A percentile compares a stretch with the other conserved stretches of the same genome.
These are phyloP conservation scores for Stigmatopora nigra DNA, from an alignment of 2,113 vertebrate species.

Conservation along the genomic window DNA sequence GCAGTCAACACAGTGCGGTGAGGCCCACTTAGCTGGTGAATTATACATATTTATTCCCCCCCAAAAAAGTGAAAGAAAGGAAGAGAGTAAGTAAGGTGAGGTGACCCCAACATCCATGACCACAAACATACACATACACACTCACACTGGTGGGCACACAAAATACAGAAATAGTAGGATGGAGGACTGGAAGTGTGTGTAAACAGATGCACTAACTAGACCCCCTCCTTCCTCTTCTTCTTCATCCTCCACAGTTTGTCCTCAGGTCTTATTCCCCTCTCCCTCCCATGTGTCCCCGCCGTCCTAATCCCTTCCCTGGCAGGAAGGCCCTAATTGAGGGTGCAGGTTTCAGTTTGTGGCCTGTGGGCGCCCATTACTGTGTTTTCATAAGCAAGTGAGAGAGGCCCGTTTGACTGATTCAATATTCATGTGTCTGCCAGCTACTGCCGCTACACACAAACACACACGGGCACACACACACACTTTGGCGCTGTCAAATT, in stretches of 20 bases:
- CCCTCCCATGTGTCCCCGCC: slow-evolving; percentile 73
- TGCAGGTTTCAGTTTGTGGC: slow-evolving; percentile 80
- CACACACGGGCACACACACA: slow-evolving; percentile 66
- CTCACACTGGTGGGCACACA: background rate
- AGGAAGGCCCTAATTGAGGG: slow-evolving; percentile 82
- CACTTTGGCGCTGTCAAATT: slow-evolving; percentile 75
- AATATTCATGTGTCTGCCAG: slow-evolving; percentile 83
- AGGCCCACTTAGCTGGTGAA: slow-evolving; percentile 41
- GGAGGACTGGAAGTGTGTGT: slow-evolving; percentile 10
- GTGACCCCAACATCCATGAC: background rate
- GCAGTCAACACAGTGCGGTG: slow-evolving; percentile 44
- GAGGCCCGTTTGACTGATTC: slow-evolving; percentile 77
- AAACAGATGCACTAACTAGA: slow-evolving; percentile 38
- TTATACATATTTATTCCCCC: slow-evolving; percentile 40
- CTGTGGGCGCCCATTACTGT: slow-evolving; percentile 80
- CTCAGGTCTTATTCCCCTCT: slow-evolving; percentile 70
- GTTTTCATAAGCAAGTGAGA: slow-evolving; percentile 80
- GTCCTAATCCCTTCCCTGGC: slow-evolving; percentile 78
- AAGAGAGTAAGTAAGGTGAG: slow-evolving; percentile 1
- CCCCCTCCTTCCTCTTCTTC: slow-evolving; percentile 30
- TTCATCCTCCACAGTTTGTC: slow-evolving; percentile 64
- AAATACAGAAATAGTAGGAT: background rate
- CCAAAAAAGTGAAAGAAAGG: background rate
- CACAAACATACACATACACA: too few species aligned
- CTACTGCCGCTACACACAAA: slow-evolving; percentile 72